Evolutionary conservation across 2,888 invertebrate species (phyloP), one percentile per base, ranked within the genome.

Genomic region (Sphaerophoria taeniata): DNA sequence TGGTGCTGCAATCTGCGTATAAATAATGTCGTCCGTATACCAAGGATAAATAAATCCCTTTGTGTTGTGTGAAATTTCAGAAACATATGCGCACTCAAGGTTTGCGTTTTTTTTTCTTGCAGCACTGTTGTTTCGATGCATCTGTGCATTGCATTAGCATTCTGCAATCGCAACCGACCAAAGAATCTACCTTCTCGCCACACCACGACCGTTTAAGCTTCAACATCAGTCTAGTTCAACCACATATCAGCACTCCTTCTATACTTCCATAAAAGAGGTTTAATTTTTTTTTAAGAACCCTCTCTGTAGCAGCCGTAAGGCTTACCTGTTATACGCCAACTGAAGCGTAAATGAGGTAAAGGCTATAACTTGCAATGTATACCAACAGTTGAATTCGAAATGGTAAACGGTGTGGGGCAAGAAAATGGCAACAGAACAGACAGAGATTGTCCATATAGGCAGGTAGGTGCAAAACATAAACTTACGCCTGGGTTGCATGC

Each of bases 301-400:
- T 24, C 24, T 24, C 24, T 24, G 24, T 2, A 24, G 24, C 24
- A 24, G 24, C 2, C 24, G 1, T 24, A 24, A 2, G 24, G 24
- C 24, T 24, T 24, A 24, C 34, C n/a, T 39, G 31, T 51, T 31
- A 36, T 49, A 39, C 67, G 56, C 39, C 73, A 77, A 81, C 73
- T 77, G 69, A 81, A 81, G 85, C 81, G 73, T 77, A 70, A 76
- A 85, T 79, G 76, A 73, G 85, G 76, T 80, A 85, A 85, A 76
- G 73, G 81, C 85, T 85, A 72, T 73, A 60, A 63, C 7, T 53
- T 43, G 56, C 56, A 45, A 56, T 56, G 4, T 24, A 36, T 51
- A 53, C 51, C 51, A 71, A 39, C 47, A 60, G 49, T 16, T 39
- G 36, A 61, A 80, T 51, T 56, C 33, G 33, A 45, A 45, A 67